Base-by-base conservation (phyloP, 1,140 invertebrate genomes). In the Dendroctonus valens region DNA sequence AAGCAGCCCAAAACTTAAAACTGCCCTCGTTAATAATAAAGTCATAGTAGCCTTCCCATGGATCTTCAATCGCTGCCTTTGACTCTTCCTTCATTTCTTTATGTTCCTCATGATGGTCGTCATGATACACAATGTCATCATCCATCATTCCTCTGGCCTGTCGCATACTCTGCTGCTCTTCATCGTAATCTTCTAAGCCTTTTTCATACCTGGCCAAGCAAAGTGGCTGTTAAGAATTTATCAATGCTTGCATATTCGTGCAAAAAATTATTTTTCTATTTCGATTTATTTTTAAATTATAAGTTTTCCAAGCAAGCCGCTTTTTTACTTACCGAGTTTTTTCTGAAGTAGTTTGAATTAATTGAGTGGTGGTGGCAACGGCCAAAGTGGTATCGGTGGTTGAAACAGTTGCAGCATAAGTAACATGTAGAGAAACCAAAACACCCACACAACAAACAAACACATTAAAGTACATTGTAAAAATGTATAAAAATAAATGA, bases 1-100 rank as follows among this genome's bases (percentile, higher is more conserved):
- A 92, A 7, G 84, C 88, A 9, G 90, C 89, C 91, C 91, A 93
- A 74, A 93, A 92, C 75, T 92, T 93, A 77, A 91, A 93, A 12
- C 89, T 91, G 0, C 89, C 89, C 74, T 92, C 91, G 67, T 90
- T 92, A 69, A 93, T 91, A 48, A 92, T 82, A 75, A 91, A 92
- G 77, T 92, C 90, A 73, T 92, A 91, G 75, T 92, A 92, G 11
- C 87, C 87, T 9, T 83, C 84, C 83, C 88, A 89, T 8, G 88
- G 86, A 74, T 91, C 89, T 9, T 75, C 73, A 73, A 84, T 84
- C 38, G 80, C 80, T 7, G 77, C 66, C 65, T 80, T 74, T 55
- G 67, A 55, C 65, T 82, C 75, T 48, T 76, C 76, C 66, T 80
- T 79, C 64, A 73, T 73, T 41, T 78, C 70, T 48, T 55, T 58